Evolutionary conservation across 2,797 vertebrate species (phyloP).

Genomic region (Siniperca scherzeri): DNA sequence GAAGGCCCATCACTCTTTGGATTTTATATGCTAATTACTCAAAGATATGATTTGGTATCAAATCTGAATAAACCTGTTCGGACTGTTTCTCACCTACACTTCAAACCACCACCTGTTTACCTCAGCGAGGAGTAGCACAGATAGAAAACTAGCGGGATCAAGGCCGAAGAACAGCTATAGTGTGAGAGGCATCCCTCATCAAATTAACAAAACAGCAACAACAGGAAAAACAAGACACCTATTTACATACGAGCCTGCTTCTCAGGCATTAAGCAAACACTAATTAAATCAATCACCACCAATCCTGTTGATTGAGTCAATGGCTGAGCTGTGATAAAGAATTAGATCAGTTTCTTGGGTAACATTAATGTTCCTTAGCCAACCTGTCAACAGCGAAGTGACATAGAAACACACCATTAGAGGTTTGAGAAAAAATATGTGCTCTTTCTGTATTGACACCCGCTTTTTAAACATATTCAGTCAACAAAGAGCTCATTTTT

Average conservation of each 20-base stretch:
- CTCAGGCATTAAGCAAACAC: constrained; percentile 30
- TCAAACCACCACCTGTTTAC: neutral
- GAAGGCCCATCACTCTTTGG: too few relatives aligned
- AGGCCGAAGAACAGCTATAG: neutral
- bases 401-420: neutral
- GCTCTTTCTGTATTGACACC: too few relatives aligned
- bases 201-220: constrained; percentile 36
- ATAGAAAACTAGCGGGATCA: neutral
- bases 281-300: constrained; percentile 60
- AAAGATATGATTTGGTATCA: neutral
- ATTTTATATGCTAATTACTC: neutral
- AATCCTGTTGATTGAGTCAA: constrained; percentile 58
- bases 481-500: neutral
- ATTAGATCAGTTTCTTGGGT: constrained; percentile 57
- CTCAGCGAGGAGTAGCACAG: too few relatives aligned
- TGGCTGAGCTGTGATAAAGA: constrained; percentile 51
- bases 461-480: neutral
- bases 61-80: neutral
- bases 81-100: neutral
- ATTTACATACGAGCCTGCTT: constrained; percentile 49
- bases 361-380: constrained; percentile 45
- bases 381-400: constrained; percentile 15
- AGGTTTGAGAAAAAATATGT: too few relatives aligned
- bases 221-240: constrained; percentile 20
- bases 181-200: constrained; percentile 1